Evolutionary conservation across 1,140 invertebrate species (phyloP), one percentile per base, ranked within the genome.

Genomic region (Odontomachus brunneus): DNA sequence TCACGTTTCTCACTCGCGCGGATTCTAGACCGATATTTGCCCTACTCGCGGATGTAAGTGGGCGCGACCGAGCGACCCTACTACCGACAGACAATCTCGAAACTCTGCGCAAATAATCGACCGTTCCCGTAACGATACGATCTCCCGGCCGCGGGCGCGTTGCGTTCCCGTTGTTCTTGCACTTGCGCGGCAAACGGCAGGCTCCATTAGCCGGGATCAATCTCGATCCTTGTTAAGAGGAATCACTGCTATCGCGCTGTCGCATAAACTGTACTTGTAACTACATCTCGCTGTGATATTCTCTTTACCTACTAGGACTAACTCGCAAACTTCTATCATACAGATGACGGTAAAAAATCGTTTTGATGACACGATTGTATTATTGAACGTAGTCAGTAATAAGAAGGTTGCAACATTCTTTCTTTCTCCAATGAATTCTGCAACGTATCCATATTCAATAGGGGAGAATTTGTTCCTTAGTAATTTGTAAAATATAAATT

Each of bases 21-120:
- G 24, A 86, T 86, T 80, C 87, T 69, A 82, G 55, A 78, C 76
- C 80, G 80, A 87, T 89, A 89, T 89, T 89, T 89, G 84, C 84
- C 26, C 82, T 57, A 53, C 19, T 63, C 38, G 69, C 66, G 49
- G 59, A 49, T 66, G 55, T 67, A 84, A 82, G 65, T 80, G 63
- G 48, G 14, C 48, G 44, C 78, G 57, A 82, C 29, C 74, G 29
- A 33, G 29, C 29, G 22, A 38, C 15, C 51, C 63, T 44, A 44
- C 38, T 11, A 44, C 67, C 49, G 33, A 78, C 74, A 33, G 19
- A 63, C 55, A 76, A 57, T 83, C 66, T 62, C 26, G 59, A 81
- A 82, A 85, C 82, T 85, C 59, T 62, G 38, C n/a, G 67, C 65
- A 88, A 88, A 88, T 49, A 88, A 76, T 49, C 59, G 17, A 22